Conservation (phyloP, 2,113 vertebrate genomes). For the Arothron firmamentum region DNA sequence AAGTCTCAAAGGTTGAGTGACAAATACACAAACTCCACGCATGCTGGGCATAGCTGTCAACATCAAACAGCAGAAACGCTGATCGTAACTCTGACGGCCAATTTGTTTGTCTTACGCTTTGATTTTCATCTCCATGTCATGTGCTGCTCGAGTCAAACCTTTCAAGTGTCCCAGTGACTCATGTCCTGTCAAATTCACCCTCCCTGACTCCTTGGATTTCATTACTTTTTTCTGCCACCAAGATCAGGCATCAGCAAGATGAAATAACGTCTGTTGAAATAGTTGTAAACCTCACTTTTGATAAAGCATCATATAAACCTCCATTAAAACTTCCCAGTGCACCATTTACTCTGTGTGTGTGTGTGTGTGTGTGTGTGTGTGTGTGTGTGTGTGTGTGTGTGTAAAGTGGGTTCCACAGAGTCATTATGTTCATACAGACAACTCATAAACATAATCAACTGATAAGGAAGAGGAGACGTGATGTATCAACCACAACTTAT, state of each 20-base stretch:
- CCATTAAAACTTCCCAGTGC: conserved; percentile 1
- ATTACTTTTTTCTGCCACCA: background rate
- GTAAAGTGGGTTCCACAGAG: conserved; percentile 19
- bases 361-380: too few species aligned
- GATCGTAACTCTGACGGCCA: conserved; percentile 31
- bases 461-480: conserved; percentile 64
- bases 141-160: conserved; percentile 44
- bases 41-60: conserved; percentile 43
- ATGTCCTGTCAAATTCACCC: conserved; percentile 25
- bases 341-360: conserved; percentile 5
- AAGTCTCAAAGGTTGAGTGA: conserved; percentile 21
- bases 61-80: conserved; percentile 54
- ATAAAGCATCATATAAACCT: conserved; percentile 5
- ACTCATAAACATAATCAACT: conserved; percentile 63
- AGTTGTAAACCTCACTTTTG: background rate
- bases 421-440: conserved; percentile 58
- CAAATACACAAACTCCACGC: conserved; percentile 22
- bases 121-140: conserved; percentile 56
- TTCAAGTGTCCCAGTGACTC: conserved; percentile 51
- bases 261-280: background rate
- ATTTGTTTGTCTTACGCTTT: conserved; percentile 47
- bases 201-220: background rate
- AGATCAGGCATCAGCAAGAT: background rate
- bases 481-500: conserved; percentile 36
- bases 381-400: conserved; percentile 23